A percentile compares a stretch with the other conserved stretches of the same genome.
phyloP scores from a whole-genome alignment of 2,888 invertebrate genomes.

The Osmoderma eremita region DNA sequence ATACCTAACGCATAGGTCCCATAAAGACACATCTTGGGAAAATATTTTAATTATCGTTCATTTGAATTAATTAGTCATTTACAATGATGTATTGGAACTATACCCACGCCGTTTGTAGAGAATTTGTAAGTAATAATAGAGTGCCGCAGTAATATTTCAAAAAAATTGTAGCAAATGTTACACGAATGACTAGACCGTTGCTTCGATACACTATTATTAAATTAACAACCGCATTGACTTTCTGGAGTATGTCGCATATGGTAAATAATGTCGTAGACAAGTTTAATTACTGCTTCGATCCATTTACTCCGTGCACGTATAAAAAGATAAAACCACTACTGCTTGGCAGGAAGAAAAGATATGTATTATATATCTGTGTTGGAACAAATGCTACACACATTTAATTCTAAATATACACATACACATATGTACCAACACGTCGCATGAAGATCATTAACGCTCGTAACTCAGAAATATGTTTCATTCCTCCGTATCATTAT shows the following conservation, averaged over 20 bases:
- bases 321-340: constrained; percentile 32
- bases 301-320: constrained; percentile 21
- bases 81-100: constrained; percentile 16
- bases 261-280: constrained; percentile 34
- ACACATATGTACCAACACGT: constrained; percentile 25
- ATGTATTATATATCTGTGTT: constrained; percentile 6
- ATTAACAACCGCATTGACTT: constrained; percentile 34
- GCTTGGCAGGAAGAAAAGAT: constrained; percentile 24
- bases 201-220: constrained; percentile 26
- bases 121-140: constrained; percentile 23
- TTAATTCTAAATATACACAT: constrained; percentile 21
- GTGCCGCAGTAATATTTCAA: constrained; percentile 10
- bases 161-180: constrained; percentile 5
- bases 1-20: not conserved
- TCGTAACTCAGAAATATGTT: constrained; percentile 14
- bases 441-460: constrained; percentile 25
- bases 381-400: constrained; percentile 30
- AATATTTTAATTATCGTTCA: constrained; percentile 27
- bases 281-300: constrained; percentile 34
- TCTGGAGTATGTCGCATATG: constrained; percentile 31
- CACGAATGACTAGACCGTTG: not conserved
- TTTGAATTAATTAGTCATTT: constrained; percentile 33
- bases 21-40: not conserved
- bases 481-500: constrained; percentile 17
- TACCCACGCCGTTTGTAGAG: not conserved